Evolutionary conservation across 2,888 invertebrate genomes (phyloP).

Genomic region (Ptilodon capucinus): DNA sequence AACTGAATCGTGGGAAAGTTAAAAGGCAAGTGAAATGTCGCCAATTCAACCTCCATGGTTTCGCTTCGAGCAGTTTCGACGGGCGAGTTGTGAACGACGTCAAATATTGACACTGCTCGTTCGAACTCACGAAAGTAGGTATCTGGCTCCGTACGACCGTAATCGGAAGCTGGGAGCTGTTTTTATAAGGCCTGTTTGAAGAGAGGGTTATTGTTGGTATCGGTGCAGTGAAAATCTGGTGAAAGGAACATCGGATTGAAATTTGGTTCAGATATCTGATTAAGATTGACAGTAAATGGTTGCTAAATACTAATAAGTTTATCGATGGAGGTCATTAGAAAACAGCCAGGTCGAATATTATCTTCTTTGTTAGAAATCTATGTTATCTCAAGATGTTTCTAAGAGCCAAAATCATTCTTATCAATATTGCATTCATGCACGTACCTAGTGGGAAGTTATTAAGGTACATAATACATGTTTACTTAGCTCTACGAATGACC

Average conservation of each 20-base stretch:
- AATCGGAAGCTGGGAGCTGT: conserved; percentile 37
- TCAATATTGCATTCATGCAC: too few species aligned
- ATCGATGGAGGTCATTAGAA: too few species aligned
- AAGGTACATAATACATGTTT: too few species aligned
- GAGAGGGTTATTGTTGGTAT: conserved; percentile 16
- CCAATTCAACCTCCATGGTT: conserved; percentile 41
- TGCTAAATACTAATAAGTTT: too few species aligned
- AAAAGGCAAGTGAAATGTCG: conserved; percentile 40
- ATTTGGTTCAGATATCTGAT: too few species aligned
- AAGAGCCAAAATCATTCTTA: too few species aligned
- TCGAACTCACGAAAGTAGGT: conserved; percentile 41
- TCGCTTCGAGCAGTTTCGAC: conserved; percentile 54
- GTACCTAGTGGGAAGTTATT: too few species aligned
- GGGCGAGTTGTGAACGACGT: conserved; percentile 40
- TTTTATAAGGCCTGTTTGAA: conserved; percentile 33
- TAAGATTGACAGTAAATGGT: too few species aligned
- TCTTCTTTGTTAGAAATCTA: too few species aligned
- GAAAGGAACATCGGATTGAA: background rate
- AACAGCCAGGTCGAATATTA: too few species aligned
- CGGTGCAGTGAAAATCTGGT: background rate
- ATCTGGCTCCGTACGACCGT: conserved; percentile 27
- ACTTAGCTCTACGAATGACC: too few species aligned
- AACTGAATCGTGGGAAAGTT: conserved; percentile 35
- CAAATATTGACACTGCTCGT: conserved; percentile 49
- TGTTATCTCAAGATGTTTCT: too few species aligned